A percentile compares a stretch with the other conserved stretches of the same genome.
Evolutionary conservation across 2,797 vertebrate genomes (phyloP).

Genomic region (Champsocephalus esox): DNA sequence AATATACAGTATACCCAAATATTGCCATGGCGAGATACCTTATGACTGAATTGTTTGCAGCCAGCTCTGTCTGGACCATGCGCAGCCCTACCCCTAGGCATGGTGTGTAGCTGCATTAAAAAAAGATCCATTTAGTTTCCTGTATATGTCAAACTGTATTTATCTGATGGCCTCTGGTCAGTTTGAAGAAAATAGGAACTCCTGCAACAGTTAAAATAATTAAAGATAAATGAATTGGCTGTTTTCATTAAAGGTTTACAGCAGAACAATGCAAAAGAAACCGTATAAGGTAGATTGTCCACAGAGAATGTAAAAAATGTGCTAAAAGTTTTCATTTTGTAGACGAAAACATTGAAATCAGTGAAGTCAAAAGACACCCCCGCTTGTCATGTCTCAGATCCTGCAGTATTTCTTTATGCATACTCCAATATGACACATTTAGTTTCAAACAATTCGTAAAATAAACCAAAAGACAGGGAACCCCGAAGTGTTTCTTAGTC

Average conservation of each 20-base stretch:
- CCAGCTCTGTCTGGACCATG: neutral
- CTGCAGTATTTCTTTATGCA: neutral
- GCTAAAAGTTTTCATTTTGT: constrained; percentile 13
- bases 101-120: neutral
- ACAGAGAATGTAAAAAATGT: constrained; percentile 5
- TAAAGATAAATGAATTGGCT: neutral
- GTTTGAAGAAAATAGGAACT: neutral
- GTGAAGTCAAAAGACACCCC: neutral
- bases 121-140: constrained; percentile 10
- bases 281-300: neutral
- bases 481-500: neutral
- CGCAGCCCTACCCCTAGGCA: neutral
- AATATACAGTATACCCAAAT: neutral
- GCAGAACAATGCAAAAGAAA: neutral
- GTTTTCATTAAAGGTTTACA: neutral
- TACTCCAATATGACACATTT: neutral
- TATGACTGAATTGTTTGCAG: neutral
- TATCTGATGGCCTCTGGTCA: neutral
- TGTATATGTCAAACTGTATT: neutral
- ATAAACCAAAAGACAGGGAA: neutral
- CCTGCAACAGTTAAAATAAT: neutral
- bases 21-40: neutral
- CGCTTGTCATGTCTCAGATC: neutral
- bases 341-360: neutral
- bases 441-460: neutral